Conservation (phyloP, 1,140 invertebrate genomes). For the Zaprionus vittiger region DNA sequence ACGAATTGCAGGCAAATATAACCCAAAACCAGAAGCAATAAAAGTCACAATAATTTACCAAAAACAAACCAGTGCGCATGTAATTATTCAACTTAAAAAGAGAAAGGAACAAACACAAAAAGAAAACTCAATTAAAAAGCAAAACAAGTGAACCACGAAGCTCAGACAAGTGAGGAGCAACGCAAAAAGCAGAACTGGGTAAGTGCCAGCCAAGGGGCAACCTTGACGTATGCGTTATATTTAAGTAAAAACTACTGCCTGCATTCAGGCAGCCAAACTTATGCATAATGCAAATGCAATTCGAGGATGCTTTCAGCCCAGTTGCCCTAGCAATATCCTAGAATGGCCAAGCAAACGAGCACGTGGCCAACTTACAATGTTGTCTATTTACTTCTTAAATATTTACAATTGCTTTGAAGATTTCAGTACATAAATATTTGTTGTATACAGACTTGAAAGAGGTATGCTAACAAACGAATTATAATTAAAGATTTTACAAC, state of each 20-base stretch:
- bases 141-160: constrained; percentile 18
- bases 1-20: constrained; percentile 45
- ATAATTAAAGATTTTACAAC: not conserved
- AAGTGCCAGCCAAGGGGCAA: constrained; percentile 28
- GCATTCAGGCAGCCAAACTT: constrained; percentile 33
- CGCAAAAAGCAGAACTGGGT: constrained; percentile 16
- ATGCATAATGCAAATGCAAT: constrained; percentile 76
- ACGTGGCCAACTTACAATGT: not conserved
- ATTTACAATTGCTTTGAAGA: constrained; percentile 6
- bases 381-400: constrained; percentile 10
- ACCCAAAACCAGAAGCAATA: constrained; percentile 55
- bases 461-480: not conserved
- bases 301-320: constrained; percentile 42
- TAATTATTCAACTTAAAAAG: constrained; percentile 20
- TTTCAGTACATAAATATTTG: constrained; percentile 16
- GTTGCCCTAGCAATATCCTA: not conserved
- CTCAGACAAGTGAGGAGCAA: constrained; percentile 35
- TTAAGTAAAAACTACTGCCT: not conserved
- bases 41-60: constrained; percentile 62
- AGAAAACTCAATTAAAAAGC: constrained; percentile 43
- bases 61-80: constrained; percentile 26
- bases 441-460: not conserved
- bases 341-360: constrained; percentile 3
- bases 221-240: constrained; percentile 36
- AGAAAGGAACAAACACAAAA: constrained; percentile 24